Base-by-base conservation (phyloP, 1,140 invertebrate genomes). In the Chionoecetes opilio region DNA sequence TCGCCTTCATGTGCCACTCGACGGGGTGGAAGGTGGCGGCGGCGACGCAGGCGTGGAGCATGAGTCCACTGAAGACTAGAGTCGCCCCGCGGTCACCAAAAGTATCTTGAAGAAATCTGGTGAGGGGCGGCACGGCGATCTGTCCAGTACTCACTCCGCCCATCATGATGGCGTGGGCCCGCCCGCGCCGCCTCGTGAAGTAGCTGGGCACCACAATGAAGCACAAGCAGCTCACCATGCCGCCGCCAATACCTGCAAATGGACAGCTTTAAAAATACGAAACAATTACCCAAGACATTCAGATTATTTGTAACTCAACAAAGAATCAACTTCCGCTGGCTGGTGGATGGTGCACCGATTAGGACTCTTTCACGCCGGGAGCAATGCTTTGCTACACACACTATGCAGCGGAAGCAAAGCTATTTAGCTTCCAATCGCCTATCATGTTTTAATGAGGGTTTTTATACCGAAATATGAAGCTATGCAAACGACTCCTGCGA, bases 11-110 rank as follows among this genome's bases (percentile, higher is more conserved):
- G 34, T 95, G 94, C 94, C 84, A 88, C 38, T 91, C 90, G 17
- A 95, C 84, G 32, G 94, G 94, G 82, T 95, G 94, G 9, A 95
- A 92, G 53, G 87, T 32, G 32, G 46, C 29, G 3, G 94, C 94
- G n/a, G 75, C 94, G n/a, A 92, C 82, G 41, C 90, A 95, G 35
- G 82, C 21, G 46, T 95, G 86, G 11, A 95, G 46, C 90, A 95
- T 29, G 32, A 95, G 26, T 82, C 31, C 94, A 17, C 38, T 85
- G 14, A 95, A 14, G 41, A 95, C 92, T 17, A 95, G 38, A n/a
- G 94, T 92, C 5, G 90, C 91, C 34, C 94, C 94, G 17, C 46
- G 53, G n/a, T 87, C 91, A 29, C 82, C 94, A 41, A 86, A 95
- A n/a, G 86, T 34, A 0, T 95, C 94, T 38, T 95, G 94, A 14